These are phyloP conservation scores for Yponomeuta cagnagella DNA, from an alignment of 2,888 invertebrate genomes.

Conservation along the genomic window DNA sequence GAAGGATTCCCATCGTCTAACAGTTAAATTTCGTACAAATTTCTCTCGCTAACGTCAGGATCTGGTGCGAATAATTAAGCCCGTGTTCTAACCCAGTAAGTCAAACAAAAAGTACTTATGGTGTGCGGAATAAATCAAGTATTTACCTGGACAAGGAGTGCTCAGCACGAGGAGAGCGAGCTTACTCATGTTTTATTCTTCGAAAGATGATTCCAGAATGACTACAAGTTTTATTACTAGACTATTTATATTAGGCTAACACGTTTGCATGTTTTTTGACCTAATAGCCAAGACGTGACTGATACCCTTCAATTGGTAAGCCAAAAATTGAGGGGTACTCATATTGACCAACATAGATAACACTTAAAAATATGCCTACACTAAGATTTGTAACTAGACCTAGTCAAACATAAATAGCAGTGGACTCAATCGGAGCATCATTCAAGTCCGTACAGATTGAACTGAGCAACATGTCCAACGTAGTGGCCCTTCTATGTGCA, in stretches of 20 bases:
- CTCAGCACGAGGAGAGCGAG: constrained; percentile 1
- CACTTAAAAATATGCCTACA: not conserved
- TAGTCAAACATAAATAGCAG: not conserved
- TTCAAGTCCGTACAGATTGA: not conserved
- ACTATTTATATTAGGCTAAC: not conserved
- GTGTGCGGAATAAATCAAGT: not conserved
- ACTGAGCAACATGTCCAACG: not conserved
- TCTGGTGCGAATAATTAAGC: too few species aligned
- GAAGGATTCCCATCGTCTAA: too few species aligned
- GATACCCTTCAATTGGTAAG: not conserved
- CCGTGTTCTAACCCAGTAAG: not conserved
- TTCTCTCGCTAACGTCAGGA: too few species aligned
- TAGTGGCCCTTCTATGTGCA: not conserved
- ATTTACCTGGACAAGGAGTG: not conserved
- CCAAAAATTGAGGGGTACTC: not conserved
- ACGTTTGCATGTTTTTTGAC: not conserved
- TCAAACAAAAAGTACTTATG: not conserved
- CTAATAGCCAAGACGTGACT: not conserved
- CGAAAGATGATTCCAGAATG: constrained; percentile 6
- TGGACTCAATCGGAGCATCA: not conserved
- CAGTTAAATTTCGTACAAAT: too few species aligned
- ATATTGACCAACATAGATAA: not conserved
- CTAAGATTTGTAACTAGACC: not conserved
- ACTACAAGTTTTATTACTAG: not conserved
- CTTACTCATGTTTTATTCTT: not conserved